Evolutionary conservation across 2,888 invertebrate species (phyloP), one percentile per base, ranked within the genome.

Genomic region (Sphecodes monilicornis): DNA sequence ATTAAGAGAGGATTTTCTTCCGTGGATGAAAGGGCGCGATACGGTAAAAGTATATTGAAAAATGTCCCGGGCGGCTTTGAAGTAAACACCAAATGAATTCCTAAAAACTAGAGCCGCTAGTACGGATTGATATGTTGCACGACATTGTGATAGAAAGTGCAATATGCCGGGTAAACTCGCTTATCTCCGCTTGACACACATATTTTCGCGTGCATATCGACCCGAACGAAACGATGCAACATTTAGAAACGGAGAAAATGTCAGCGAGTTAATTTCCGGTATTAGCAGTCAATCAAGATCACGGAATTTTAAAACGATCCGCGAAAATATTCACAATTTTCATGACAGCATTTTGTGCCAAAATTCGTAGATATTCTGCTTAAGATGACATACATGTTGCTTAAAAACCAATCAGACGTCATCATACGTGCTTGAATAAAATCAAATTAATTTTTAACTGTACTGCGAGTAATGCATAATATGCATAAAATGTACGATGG

Each of bases 1-100:
- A 90, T 89, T 90, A 87, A 87, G 71, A 72, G 32, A 36, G 69
- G 70, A 39, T 85, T 71, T n/a, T 70, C 74, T 57, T 76, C 73
- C 22, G 57, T 50, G 22, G 64, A 74, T 64, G 80, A 86, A 73
- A 86, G 70, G 32, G 36, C 72, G 70, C 50, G 69, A 80, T 57
- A 26, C 3, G 22, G 73, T 41, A 71, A 76, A 76, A 46, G 76
- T 29, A 72, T 71, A 77, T 57, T 43, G 74, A 77, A 77, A 79
- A 79, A 60, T 72, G 22, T 8, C 3, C 29, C 16, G 32, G 11
- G 0, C 29, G 16, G n/a, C 50, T 22, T 46, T 60, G 29, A 22
- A 11, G 18, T 13, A 36, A 46, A 32, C 43, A 18, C 32, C 46
- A 22, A 32, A n/a, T 22, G 36, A 76, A 64, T 68, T 69, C 60